Evolutionary conservation across 1,140 invertebrate species (phyloP).

Genomic region (Sycophaga agraensis): DNA sequence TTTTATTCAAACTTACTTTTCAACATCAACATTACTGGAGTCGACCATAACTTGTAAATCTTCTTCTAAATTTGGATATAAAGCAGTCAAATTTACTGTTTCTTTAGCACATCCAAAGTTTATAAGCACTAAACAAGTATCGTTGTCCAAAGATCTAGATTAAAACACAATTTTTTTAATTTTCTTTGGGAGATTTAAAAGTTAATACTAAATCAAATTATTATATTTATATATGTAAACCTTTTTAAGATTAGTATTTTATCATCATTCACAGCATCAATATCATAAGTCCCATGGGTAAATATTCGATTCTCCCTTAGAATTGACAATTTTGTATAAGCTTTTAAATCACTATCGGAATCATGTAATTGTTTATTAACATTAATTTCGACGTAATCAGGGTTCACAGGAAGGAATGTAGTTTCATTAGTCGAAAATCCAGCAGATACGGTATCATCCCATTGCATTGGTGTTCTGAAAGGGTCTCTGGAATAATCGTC

Average conservation of each 20-base stretch:
- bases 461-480: constrained; percentile 75
- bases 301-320: constrained; percentile 51
- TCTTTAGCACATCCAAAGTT: constrained; percentile 55
- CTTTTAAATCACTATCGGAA: constrained; percentile 55
- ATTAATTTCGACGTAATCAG: constrained; percentile 59
- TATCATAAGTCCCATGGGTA: constrained; percentile 43
- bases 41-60: constrained; percentile 55
- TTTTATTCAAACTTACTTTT: constrained; percentile 29
- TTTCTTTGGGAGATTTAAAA: neutral
- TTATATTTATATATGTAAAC: constrained; percentile 36
- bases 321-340: constrained; percentile 54
- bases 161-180: neutral
- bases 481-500: constrained; percentile 65
- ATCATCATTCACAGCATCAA: constrained; percentile 42
- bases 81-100: constrained; percentile 46
- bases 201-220: constrained; percentile 1
- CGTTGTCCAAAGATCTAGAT: constrained; percentile 50
- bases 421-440: constrained; percentile 64
- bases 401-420: constrained; percentile 70
- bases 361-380: constrained; percentile 53
- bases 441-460: constrained; percentile 62
- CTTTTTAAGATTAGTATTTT: constrained; percentile 51
- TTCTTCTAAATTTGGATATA: constrained; percentile 45
- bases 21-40: constrained; percentile 33
- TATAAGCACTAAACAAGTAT: constrained; percentile 56